Conservation (phyloP, 2,113 vertebrate species). For the Microtus pennsylvanicus region DNA sequence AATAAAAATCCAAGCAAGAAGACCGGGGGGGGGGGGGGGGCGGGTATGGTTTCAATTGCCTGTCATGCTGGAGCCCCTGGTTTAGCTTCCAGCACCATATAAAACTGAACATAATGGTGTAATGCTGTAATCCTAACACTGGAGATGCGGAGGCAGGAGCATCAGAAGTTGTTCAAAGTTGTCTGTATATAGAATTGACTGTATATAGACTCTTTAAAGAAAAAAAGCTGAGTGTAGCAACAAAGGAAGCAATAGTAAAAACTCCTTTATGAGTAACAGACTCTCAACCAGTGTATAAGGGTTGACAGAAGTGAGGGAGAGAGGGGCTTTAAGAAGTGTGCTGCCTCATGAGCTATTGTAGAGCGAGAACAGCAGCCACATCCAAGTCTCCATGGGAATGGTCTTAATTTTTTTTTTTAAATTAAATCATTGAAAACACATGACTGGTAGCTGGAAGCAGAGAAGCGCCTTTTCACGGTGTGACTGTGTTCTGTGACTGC, state of each 20-base stretch:
- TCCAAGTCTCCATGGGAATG: not conserved
- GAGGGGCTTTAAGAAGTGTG: not conserved
- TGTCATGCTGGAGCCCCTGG: not conserved
- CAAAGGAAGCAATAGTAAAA: not conserved
- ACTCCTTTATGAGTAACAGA: not conserved
- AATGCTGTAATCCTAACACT: not conserved
- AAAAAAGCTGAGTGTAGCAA: not conserved
- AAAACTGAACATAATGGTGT: not conserved
- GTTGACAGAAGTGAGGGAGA: not conserved
- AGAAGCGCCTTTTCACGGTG: not conserved
- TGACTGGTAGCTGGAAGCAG: not conserved
- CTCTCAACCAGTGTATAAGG: not conserved
- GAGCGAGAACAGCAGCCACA: not conserved
- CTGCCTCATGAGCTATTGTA: not conserved
- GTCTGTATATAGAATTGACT: not conserved
- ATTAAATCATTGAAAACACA: not conserved
- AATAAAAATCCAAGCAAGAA: not conserved
- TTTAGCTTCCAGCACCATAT: not conserved
- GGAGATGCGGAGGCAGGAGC: not conserved
- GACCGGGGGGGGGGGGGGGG: fast-evolving
- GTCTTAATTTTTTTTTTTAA: not conserved
- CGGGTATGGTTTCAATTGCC: not conserved
- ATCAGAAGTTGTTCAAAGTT: not conserved
- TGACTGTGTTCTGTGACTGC: not conserved
- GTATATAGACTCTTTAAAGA: not conserved